phyloP scores from a whole-genome alignment of 2,888 invertebrate species.

The Ametastegia equiseti region DNA sequence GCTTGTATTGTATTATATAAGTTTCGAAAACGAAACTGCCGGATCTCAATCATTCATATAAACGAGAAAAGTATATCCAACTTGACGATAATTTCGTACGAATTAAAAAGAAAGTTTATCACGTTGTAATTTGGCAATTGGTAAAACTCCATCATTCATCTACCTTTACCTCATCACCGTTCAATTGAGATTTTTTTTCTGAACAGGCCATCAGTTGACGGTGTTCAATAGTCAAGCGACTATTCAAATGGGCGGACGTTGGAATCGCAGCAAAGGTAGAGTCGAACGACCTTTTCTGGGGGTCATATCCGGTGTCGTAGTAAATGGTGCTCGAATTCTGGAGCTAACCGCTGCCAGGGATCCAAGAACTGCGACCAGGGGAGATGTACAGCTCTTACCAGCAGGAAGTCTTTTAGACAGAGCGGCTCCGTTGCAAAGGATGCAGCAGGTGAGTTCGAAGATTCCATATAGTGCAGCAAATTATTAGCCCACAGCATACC shows the following conservation, averaged over 20 bases:
- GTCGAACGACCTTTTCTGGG: constrained; percentile 91
- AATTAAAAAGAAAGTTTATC: no score
- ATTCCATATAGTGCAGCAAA: neutral
- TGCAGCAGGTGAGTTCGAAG: constrained; percentile 86
- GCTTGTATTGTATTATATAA: no score
- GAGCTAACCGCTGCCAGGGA: constrained; percentile 92
- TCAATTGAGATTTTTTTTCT: neutral
- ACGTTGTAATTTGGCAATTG: neutral
- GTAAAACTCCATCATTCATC: neutral
- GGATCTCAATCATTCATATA: no score
- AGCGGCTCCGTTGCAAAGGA: constrained; percentile 86
- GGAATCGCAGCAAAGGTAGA: constrained; percentile 82
- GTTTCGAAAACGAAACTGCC: no score
- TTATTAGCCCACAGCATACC: neutral
- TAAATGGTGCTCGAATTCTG: constrained; percentile 90
- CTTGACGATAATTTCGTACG: no score
- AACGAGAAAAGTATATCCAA: no score
- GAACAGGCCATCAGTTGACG: constrained; percentile 80
- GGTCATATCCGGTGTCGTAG: constrained; percentile 92
- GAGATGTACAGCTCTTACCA: constrained; percentile 87
- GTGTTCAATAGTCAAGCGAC: constrained; percentile 96
- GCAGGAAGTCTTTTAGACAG: constrained; percentile 85
- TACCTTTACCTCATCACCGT: neutral
- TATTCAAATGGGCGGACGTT: constrained; percentile 92
- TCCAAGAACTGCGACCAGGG: constrained; percentile 85